Evolutionary conservation across 2,113 vertebrate species (phyloP).

Genomic region (Thalassoma bifasciatum): DNA sequence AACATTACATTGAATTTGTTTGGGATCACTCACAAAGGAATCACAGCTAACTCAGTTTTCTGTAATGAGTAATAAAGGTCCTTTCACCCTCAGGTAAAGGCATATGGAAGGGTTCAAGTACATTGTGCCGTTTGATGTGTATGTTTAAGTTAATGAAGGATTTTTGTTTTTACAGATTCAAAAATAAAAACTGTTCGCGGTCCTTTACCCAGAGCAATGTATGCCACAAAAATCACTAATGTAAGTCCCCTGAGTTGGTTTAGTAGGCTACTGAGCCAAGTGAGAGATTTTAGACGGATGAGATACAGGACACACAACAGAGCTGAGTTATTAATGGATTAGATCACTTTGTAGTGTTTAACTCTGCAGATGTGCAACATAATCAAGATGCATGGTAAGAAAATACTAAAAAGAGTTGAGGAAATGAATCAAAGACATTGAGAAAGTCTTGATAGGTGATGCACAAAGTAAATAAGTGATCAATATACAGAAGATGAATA

Average conservation of each 20-base stretch:
- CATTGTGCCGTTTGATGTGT: not conserved
- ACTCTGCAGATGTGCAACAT: slow-evolving; percentile 22
- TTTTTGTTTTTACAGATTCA: slow-evolving; percentile 19
- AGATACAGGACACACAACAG: slow-evolving; percentile 21
- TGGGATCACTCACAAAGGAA: too few species aligned
- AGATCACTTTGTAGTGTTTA: slow-evolving; percentile 16
- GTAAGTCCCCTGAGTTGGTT: slow-evolving; percentile 44
- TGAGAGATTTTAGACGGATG: slow-evolving; percentile 22
- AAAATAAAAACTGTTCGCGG: slow-evolving; percentile 35
- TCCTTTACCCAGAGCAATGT: slow-evolving; percentile 28
- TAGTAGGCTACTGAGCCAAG: slow-evolving; percentile 50
- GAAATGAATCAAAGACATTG: not conserved
- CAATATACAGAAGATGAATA: slow-evolving; percentile 49
- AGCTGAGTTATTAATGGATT: slow-evolving; percentile 30
- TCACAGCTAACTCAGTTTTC: too few species aligned
- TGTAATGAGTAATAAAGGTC: too few species aligned
- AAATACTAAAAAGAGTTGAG: slow-evolving; percentile 5
- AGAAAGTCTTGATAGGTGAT: not conserved
- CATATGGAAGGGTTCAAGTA: too few species aligned
- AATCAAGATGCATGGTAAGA: slow-evolving; percentile 29
- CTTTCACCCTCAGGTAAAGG: too few species aligned
- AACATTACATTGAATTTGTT: too few species aligned
- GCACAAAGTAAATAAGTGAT: slow-evolving; percentile 57
- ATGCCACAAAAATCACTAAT: slow-evolving; percentile 19
- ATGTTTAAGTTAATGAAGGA: slow-evolving; percentile 13